These are phyloP conservation scores for Epistrophe grossulariae DNA, from an alignment of 2,888 invertebrate species.

Conservation along the genomic window DNA sequence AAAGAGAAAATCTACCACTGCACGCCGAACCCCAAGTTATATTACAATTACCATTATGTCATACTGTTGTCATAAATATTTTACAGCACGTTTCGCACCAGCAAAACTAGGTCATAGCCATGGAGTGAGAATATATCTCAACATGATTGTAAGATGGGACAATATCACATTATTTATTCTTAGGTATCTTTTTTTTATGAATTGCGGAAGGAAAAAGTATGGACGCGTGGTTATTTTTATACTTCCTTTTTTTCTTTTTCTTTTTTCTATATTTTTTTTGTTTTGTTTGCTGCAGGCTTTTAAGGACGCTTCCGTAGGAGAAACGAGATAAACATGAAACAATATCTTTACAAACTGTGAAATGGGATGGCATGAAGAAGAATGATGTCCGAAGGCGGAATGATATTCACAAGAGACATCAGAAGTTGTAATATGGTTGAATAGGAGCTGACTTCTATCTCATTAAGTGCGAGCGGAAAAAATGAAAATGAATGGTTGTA, in stretches of 20 bases:
- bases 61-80: slow-evolving; percentile 58
- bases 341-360: slow-evolving; percentile 50
- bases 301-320: slow-evolving; percentile 11
- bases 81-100: slow-evolving; percentile 44
- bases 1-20: neutral
- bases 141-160: slow-evolving; percentile 27
- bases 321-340: slow-evolving; percentile 43
- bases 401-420: slow-evolving; percentile 14
- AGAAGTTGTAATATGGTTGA: slow-evolving; percentile 12
- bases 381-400: slow-evolving; percentile 26
- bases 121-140: neutral
- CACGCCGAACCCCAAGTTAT: slow-evolving; percentile 24
- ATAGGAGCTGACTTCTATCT: slow-evolving; percentile 38
- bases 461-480: slow-evolving; percentile 24
- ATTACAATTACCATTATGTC: slow-evolving; percentile 49
- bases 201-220: slow-evolving; percentile 33
- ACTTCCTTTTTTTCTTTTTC: slow-evolving; percentile 3
- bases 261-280: no score
- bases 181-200: slow-evolving; percentile 18
- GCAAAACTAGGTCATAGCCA: slow-evolving; percentile 45
- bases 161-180: slow-evolving; percentile 33
- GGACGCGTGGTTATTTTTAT: slow-evolving; percentile 24
- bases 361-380: slow-evolving; percentile 32
- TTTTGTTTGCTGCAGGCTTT: slow-evolving; percentile 18
- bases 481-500: neutral